Base-by-base conservation (phyloP, 2,113 vertebrate species). In the Pedetes capensis region DNA sequence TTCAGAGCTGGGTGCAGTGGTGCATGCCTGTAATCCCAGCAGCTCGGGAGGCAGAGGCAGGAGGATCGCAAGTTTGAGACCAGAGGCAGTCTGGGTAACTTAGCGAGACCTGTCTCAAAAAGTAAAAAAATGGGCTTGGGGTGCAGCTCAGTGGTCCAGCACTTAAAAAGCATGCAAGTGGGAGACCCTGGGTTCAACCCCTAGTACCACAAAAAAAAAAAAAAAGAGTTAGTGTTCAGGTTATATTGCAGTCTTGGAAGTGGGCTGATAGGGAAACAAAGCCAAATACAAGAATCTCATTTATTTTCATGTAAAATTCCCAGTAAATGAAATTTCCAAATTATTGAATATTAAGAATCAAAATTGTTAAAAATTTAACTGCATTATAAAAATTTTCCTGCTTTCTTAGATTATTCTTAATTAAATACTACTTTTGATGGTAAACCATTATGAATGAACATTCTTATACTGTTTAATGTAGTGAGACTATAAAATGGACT, bases 291-390 rank as follows among this genome's bases (percentile, higher is more conserved):
- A 22, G 39, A 72, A 89, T 22, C 49, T 79, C 57, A 57, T 37
- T 91, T 96, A 63, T 16, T 75, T 39, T 80, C 49, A 87, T 22
- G 64, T 93, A n/a, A 42, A 71, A 80, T 80, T 79, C 44, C 81
- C 66, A 90, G 47, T 57, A 74, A 87, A 42, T 55, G 29, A 80
- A 64, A 63, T 71, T 96, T 74, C 37, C 59, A 87, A 37, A 76
- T 81, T 49, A 92, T 18, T 85, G 72, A 81, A 87, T 42, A 42
- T n/a, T 59, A 59, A 51, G 29, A 90, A 83, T 55, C 57, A 84
- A 74, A 89, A 76, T 29, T n/a, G n/a, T 23, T 75, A 85, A 87
- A 59, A 13, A 34, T 16, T 49, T 22, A 76, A 71, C 55, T 47
- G 47, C 25, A 59, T 95, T 78, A 82, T 53, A 68, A 87, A 74